phyloP scores from a whole-genome alignment of 1,140 invertebrate species.

The Octopus sinensis region DNA sequence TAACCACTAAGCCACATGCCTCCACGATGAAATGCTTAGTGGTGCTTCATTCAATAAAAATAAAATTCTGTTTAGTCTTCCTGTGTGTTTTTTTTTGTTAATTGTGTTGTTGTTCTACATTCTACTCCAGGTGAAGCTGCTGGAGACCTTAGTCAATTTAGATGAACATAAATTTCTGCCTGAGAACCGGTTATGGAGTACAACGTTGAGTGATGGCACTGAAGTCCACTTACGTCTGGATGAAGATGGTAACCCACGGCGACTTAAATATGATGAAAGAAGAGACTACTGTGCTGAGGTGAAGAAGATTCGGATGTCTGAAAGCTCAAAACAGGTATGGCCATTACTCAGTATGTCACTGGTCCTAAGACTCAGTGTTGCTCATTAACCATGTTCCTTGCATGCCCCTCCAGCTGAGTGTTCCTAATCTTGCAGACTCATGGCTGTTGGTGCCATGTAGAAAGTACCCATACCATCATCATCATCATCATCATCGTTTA shows the following conservation, averaged over 20 bases:
- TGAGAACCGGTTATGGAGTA: conserved; percentile 47
- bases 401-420: no score
- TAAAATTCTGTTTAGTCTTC: neutral
- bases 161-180: conserved; percentile 43
- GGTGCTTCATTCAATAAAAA: no score
- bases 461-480: no score
- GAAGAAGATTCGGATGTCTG: conserved; percentile 46
- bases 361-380: neutral
- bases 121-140: conserved; percentile 43
- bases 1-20: no score
- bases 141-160: conserved; percentile 49
- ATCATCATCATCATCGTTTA: no score
- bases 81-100: neutral
- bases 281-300: conserved; percentile 48
- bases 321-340: conserved; percentile 51
- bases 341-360: neutral
- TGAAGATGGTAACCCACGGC: conserved; percentile 37
- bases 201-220: conserved; percentile 50
- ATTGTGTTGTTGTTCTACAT: neutral
- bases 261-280: conserved; percentile 48
- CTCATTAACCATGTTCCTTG: neutral
- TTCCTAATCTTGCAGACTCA: no score
- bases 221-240: conserved; percentile 39
- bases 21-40: no score
- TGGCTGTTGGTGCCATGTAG: no score